Base-by-base conservation (phyloP, 2,888 invertebrate genomes). In the Chaitophorus viminalis region DNA sequence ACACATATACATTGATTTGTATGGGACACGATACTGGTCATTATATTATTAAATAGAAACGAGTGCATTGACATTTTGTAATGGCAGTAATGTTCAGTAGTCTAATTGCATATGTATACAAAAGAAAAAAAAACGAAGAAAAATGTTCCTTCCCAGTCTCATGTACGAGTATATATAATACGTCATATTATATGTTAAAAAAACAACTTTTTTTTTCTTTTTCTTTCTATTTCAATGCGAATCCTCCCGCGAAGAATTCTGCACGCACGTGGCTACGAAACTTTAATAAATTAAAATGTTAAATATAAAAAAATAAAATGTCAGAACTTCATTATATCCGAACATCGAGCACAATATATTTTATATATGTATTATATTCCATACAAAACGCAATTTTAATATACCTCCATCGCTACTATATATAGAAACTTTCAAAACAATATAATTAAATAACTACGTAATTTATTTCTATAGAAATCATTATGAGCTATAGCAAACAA, bases 251-350 rank as follows among this genome's bases (percentile, higher is more conserved):
- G 25, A 78, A 78, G 33, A 54, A 78, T 54, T 14, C 14, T 14
- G 46, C 14, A 54, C 33, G 52, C 54, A 33, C 54, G 31, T 33
- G 33, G 31, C 54, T 31, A 52, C 54, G 54, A 14, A 54, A 60
- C 60, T 54, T 25, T 78, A 21, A 78, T 78, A 54, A 78, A 78
- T 78, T 78, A 78, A 78, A 78, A 78, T 78, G 78, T 78, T 54
- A 14, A 31, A 29, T 25, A 76, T 29, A 76, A n/a, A 76, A 76
- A 46, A 18, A 29, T 21, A 31, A 54, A 33, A 78, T 46, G 14
- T 11, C 14, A 70, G 29, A 31, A 29, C 31, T 6, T 6, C 54
- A 54, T 33, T 33, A 78, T 54, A 78, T 54, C 78, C 25, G 25
- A 54, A 52, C 78, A 33, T 78, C 33, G 14, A 78, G 54, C 25